These are phyloP conservation scores for Oenanthe melanoleuca DNA, from an alignment of 2,113 vertebrate species.

Conservation along the genomic window DNA sequence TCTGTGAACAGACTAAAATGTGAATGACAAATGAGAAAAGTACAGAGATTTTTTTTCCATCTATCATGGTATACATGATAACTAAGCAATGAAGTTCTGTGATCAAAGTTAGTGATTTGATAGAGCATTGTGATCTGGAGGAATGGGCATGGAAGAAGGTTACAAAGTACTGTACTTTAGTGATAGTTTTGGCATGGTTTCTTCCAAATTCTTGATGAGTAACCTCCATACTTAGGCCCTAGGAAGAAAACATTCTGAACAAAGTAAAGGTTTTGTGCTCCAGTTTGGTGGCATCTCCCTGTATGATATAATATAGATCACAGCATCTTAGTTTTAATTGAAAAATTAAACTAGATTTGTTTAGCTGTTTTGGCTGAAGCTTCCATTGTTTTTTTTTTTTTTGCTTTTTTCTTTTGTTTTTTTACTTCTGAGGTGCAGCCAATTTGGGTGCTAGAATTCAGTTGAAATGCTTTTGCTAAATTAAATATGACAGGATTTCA, in stretches of 20 bases:
- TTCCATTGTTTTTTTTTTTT: background rate
- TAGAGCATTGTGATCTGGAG: background rate
- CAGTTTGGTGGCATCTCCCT: background rate
- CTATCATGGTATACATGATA: background rate
- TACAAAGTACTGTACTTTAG: background rate
- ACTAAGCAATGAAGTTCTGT: background rate
- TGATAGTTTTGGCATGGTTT: background rate
- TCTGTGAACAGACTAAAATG: background rate
- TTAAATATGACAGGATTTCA: slow-evolving; percentile 1
- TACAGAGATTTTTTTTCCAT: background rate
- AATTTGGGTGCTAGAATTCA: background rate
- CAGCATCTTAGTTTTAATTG: background rate
- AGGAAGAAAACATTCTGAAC: background rate
- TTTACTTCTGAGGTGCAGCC: background rate
- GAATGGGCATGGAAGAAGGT: background rate
- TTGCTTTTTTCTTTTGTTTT: background rate
- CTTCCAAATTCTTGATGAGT: background rate
- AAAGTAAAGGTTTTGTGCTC: background rate
- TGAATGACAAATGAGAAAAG: background rate
- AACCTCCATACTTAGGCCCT: background rate
- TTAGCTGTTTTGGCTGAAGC: background rate
- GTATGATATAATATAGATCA: background rate
- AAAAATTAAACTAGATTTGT: background rate
- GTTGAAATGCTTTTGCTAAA: background rate
- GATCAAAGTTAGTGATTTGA: background rate